These are phyloP conservation scores for Synchiropus splendidus DNA, from an alignment of 2,113 vertebrate species.

Conservation along the genomic window DNA sequence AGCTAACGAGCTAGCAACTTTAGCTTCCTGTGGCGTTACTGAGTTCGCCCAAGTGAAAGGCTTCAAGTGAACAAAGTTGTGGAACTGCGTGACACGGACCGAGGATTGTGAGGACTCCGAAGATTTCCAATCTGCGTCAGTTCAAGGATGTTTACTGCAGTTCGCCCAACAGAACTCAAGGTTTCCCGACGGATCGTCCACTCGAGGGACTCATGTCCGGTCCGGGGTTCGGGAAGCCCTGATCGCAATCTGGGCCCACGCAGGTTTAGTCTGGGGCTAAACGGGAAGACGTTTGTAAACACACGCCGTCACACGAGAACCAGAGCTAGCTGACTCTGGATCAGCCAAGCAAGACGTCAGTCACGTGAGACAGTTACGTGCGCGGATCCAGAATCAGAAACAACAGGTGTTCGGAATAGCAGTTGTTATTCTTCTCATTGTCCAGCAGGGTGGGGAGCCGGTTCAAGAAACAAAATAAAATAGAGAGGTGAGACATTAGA, in stretches of 20 bases:
- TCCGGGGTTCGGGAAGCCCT: background rate
- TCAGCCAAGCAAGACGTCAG: slow-evolving; percentile 7
- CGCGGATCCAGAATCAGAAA: slow-evolving; percentile 35
- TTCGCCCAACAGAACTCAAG: slow-evolving; percentile 1
- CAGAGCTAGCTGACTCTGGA: slow-evolving; percentile 14
- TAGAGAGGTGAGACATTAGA: too few species aligned
- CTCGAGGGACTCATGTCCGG: background rate
- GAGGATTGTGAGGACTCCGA: too few species aligned
- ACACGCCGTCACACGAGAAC: background rate
- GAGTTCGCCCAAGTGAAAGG: background rate
- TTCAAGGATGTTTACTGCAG: too few species aligned
- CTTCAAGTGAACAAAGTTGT: background rate
- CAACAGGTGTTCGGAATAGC: slow-evolving; percentile 32
- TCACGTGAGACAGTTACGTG: background rate
- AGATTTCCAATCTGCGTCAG: too few species aligned
- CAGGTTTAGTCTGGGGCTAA: background rate
- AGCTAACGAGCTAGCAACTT: slow-evolving; percentile 18
- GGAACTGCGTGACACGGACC: too few species aligned
- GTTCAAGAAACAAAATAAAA: too few species aligned
- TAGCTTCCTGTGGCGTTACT: background rate
- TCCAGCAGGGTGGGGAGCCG: too few species aligned
- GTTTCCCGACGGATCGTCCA: slow-evolving; percentile 12
- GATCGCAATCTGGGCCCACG: background rate
- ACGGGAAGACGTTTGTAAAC: background rate
- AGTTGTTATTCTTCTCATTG: too few species aligned